Conservation (phyloP, 2,797 vertebrate species). For the Oceanodroma leucorhoa region DNA sequence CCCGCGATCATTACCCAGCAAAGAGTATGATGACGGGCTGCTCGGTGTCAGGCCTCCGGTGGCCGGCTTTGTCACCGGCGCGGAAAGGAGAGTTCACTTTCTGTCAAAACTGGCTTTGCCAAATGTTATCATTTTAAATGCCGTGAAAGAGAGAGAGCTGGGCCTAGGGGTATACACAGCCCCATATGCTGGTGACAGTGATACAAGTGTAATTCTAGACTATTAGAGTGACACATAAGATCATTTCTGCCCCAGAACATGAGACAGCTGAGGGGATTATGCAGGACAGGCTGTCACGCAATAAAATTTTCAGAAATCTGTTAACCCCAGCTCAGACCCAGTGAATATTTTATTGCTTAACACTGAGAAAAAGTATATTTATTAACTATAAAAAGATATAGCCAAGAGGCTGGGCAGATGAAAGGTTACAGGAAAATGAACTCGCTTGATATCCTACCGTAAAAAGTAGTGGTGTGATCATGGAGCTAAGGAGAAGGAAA, state of each 20-base stretch:
- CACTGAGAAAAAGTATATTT: slow-evolving; percentile 82
- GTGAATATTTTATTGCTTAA: slow-evolving; percentile 91
- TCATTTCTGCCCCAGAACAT: slow-evolving; percentile 85
- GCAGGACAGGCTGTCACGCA: slow-evolving; percentile 90
- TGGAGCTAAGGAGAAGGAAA: background rate
- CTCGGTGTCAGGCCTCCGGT: slow-evolving; percentile 84
- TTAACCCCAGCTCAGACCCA: slow-evolving; percentile 90
- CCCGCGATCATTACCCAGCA: slow-evolving; percentile 86
- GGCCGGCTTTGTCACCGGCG: slow-evolving; percentile 82
- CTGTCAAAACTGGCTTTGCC: slow-evolving; percentile 90
- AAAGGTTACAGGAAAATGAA: slow-evolving; percentile 45
- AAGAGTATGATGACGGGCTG: slow-evolving; percentile 85
- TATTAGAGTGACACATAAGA: slow-evolving; percentile 93
- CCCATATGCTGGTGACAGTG: slow-evolving; percentile 94
- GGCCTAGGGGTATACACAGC: slow-evolving; percentile 95
- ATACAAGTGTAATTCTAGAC: slow-evolving; percentile 98
- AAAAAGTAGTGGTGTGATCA: background rate
- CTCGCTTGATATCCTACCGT: slow-evolving; percentile 17
- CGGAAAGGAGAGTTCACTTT: slow-evolving; percentile 83
- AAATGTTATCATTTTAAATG: slow-evolving; percentile 96
- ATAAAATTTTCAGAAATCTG: slow-evolving; percentile 94
- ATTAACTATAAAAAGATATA: slow-evolving; percentile 87
- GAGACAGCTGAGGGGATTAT: slow-evolving; percentile 86
- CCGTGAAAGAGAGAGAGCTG: slow-evolving; percentile 89
- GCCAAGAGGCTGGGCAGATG: slow-evolving; percentile 71